Evolutionary conservation across 2,888 invertebrate genomes (phyloP), one percentile per base, ranked within the genome.

Genomic region (Tetheella fluctuosa): DNA sequence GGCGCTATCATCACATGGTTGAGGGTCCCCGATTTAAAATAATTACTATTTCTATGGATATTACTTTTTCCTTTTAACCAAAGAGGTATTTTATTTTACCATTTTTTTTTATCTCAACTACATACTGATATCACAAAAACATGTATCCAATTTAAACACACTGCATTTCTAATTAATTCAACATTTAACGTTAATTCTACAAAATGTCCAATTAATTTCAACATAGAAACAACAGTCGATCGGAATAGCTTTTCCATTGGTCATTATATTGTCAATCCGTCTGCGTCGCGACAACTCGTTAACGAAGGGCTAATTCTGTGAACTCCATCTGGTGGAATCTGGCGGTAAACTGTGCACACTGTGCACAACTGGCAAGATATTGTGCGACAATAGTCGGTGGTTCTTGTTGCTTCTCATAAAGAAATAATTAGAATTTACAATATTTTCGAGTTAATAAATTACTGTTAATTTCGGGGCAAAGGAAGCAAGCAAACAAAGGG

Each of bases 181-280:
- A 42, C n/a, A 42, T 42, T 42, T 5, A n/a, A 10, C 23, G 37
- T 34, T 37, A 55, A 30, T 54, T 30, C 15, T 59, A 68, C 17
- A 62, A 64, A 70, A 70, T 64, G 65, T 60, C 64, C 64, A 66
- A 68, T 64, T 64, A 63, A 64, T 67, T 62, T 15, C 15, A 10
- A n/a, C 48, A 48, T 20, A 48, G 48, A 20, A 48, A 48, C 48
- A 48, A 48, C 17, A 20, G 48, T 20, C 20, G 48, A 48, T 34
- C 58, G 67, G 64, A 69, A 60, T 61, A 59, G 59, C 61, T 63
- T 67, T 72, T 71, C 59, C 63, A 60, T 59, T 56, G 62, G 23
- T 67, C 61, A 74, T 74, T 74, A 74, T 68, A 58, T 67, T 73
- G 74, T 74, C 74, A 73, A 65, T 74, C 61, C 65, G 60, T 67